Evolutionary conservation across 2,888 invertebrate genomes (phyloP).

Genomic region (Sthenelais limicola): DNA sequence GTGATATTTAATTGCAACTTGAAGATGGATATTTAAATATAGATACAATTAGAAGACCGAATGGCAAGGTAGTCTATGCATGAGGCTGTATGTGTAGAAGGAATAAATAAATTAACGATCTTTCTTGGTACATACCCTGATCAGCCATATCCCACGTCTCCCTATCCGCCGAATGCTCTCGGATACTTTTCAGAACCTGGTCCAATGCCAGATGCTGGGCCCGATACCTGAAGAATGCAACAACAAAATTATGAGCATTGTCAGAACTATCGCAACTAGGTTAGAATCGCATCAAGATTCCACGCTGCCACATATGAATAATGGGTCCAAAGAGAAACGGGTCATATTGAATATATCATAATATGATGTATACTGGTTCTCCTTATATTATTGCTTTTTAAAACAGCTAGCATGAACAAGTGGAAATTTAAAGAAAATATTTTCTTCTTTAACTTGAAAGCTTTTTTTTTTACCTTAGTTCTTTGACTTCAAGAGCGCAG

Average conservation of each 20-base stretch:
- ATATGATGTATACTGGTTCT: too few relatives aligned
- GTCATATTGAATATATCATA: background rate
- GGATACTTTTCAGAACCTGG: slow-evolving; percentile 58
- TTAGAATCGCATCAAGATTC: too few relatives aligned
- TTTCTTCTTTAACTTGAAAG: background rate
- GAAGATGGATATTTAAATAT: too few relatives aligned
- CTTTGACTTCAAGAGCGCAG: slow-evolving; percentile 60
- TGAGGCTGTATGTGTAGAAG: background rate
- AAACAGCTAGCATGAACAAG: too few relatives aligned
- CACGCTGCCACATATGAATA: too few relatives aligned
- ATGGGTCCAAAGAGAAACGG: too few relatives aligned
- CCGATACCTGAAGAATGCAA: slow-evolving; percentile 48
- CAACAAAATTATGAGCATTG: too few relatives aligned
- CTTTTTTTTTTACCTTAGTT: slow-evolving; percentile 58
- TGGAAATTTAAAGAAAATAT: too few relatives aligned
- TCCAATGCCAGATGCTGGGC: slow-evolving; percentile 58
- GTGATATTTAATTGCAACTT: background rate
- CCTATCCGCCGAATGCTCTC: slow-evolving; percentile 62
- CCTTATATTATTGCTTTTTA: too few relatives aligned
- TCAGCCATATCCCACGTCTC: slow-evolving; percentile 70
- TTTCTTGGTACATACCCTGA: slow-evolving; percentile 57
- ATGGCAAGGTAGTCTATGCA: too few relatives aligned
- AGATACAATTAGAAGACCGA: too few relatives aligned
- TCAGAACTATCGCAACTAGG: too few relatives aligned
- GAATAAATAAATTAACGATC: background rate